Conservation (phyloP, 2,797 vertebrate genomes). For the Nyctibius grandis region DNA sequence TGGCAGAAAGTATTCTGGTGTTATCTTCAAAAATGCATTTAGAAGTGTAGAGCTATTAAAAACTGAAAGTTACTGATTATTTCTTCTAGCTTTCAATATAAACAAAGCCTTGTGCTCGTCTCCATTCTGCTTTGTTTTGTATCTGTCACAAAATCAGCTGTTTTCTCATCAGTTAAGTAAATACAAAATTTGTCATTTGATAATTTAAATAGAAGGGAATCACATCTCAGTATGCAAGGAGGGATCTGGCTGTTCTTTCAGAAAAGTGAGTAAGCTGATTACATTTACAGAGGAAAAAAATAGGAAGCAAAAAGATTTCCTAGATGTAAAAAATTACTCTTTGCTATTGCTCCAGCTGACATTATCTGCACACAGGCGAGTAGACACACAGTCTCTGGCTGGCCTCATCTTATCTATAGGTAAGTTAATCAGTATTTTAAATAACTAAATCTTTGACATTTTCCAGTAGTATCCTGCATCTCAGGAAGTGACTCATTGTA, state of each 20-base stretch:
- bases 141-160: not conserved
- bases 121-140: not conserved
- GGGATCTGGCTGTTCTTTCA: not conserved
- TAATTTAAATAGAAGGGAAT: not conserved
- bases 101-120: not conserved
- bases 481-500: not conserved
- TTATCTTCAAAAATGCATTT: not conserved
- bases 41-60: not conserved
- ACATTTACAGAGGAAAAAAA: not conserved
- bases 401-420: not conserved
- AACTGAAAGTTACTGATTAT: not conserved
- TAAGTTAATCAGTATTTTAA: slow-evolving; percentile 6
- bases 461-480: not conserved
- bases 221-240: not conserved
- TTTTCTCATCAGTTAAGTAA: not conserved
- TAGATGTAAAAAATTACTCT: not conserved
- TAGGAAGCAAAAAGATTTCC: not conserved
- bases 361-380: not conserved
- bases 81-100: not conserved
- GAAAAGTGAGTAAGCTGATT: not conserved
- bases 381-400: not conserved
- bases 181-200: not conserved
- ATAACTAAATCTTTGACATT: not conserved
- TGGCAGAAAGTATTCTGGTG: not conserved
- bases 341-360: not conserved